These are phyloP conservation scores for Chondrosia reniformis DNA, from an alignment of 37 sponge, comb jelly and placozoan genomes.

Conservation along the genomic window DNA sequence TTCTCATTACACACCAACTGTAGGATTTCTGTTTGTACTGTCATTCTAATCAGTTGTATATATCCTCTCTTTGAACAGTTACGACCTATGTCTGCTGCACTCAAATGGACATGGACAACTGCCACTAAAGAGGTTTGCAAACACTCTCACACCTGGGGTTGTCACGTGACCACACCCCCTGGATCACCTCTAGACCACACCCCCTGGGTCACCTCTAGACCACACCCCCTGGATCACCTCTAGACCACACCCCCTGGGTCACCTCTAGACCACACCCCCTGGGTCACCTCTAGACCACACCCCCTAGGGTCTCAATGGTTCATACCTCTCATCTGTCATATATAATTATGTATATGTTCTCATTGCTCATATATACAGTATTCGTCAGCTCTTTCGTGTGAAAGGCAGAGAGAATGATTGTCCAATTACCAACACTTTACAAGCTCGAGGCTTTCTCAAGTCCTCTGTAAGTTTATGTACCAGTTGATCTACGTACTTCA, in stretches of 20 bases:
- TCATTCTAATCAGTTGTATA: background rate
- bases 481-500: too few species aligned
- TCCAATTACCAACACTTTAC: background rate
- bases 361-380: background rate
- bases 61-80: constrained; percentile 20
- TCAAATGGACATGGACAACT: constrained; percentile 56
- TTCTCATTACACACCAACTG: background rate
- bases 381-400: background rate
- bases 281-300: too few species aligned
- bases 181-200: too few species aligned
- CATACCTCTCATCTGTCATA: too few species aligned
- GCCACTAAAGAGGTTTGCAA: constrained; percentile 30
- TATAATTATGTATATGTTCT: background rate
- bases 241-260: too few species aligned
- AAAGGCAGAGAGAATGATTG: background rate
- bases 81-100: constrained; percentile 34
- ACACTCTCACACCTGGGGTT: too few species aligned
- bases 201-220: too few species aligned
- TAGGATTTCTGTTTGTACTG: background rate
- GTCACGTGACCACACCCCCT: too few species aligned
- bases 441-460: background rate
- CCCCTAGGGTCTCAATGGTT: too few species aligned
- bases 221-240: too few species aligned
- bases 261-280: too few species aligned
- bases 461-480: background rate